Base-by-base conservation (phyloP, 2,888 invertebrate species). In the Marasmarcha lunaedactyla region DNA sequence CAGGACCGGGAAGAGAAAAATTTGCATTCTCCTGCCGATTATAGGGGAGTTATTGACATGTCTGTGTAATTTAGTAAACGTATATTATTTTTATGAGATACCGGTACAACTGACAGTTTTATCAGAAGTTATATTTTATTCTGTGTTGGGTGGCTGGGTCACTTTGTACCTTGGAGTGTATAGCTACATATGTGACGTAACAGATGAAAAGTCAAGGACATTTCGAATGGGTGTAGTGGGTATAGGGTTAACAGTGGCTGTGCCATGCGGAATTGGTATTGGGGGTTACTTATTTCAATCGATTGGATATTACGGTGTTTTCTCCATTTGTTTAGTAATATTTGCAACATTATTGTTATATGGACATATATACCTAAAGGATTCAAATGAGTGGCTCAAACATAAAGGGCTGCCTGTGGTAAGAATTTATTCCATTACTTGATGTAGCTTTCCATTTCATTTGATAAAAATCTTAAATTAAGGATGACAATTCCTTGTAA, bases 111-210 rank as follows among this genome's bases (percentile, higher is more conserved):
- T 81, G 0, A 81, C 78, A 1, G 77, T 84, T 56, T 71, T 86
- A 38, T 70, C 78, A 14, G 86, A 86, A 45, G 78, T 81, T 0
- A 60, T 86, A 36, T 79, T 86, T 14, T 81, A 84, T 2, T 83
- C 85, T 6, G 53, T 86, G 11, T 83, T 84, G 4, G 87, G 87
- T 1, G 81, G 85, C 1, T 85, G 85, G 85, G 76, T 85, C n/a
- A 69, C 81, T 0, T 77, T 79, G 14, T 85, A 84, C 41, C 81
- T 86, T 77, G 85, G 86, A 27, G 72, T 86, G 35, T 85, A 87
- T 68, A 85, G 86, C 44, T 89, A 88, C 49, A 79, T 89, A 1
- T 81, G 87, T 54, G 86, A 87, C 43, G 67, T 86, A 35, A 84
- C 88, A 1, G 74, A 71, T 48, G 71, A 78, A 14, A 81, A 86